Percentiles rank a stretch among this genome's conserved stretches.
These are phyloP conservation scores for Pteropus rufus DNA, from an alignment of 2,797 vertebrate species.

Conservation along the genomic window DNA sequence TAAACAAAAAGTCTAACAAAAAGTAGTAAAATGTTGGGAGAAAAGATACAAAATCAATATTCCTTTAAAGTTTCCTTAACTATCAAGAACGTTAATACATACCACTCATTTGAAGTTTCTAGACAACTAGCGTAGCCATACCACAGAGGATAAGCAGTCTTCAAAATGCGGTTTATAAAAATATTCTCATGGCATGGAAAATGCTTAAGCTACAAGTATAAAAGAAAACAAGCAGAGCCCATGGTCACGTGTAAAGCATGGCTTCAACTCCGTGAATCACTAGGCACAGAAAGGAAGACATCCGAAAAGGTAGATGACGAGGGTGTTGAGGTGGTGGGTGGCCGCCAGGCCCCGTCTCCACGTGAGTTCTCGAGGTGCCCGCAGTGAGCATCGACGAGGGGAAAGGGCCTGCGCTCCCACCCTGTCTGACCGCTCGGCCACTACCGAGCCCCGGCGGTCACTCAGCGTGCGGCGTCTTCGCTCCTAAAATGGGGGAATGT, in stretches of 20 bases:
- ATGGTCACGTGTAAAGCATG: not conserved
- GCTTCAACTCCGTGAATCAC: not conserved
- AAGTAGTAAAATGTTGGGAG: not conserved
- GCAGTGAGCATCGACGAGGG: accelerated
- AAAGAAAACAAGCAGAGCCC: not conserved
- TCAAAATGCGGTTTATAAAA: not conserved
- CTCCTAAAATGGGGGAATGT: not conserved
- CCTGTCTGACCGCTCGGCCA: not conserved
- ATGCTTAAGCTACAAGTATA: not conserved
- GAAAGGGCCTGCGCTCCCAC: not conserved
- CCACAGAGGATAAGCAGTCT: not conserved
- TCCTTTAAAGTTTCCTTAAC: not conserved
- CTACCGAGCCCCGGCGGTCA: not conserved
- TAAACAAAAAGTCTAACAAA: not conserved
- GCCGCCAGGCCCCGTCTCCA: not conserved
- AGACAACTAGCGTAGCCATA: not conserved
- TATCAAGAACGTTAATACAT: not conserved
- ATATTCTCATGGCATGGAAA: not conserved
- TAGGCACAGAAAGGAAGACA: not conserved
- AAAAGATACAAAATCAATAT: not conserved
- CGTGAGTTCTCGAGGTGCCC: not conserved
- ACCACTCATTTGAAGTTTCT: not conserved
- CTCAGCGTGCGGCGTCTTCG: too few species aligned
- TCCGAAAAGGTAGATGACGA: too few species aligned
- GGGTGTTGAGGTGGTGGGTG: too few species aligned